These are phyloP conservation scores for Brachyptera putata DNA, from an alignment of 2,888 invertebrate species.

Conservation along the genomic window DNA sequence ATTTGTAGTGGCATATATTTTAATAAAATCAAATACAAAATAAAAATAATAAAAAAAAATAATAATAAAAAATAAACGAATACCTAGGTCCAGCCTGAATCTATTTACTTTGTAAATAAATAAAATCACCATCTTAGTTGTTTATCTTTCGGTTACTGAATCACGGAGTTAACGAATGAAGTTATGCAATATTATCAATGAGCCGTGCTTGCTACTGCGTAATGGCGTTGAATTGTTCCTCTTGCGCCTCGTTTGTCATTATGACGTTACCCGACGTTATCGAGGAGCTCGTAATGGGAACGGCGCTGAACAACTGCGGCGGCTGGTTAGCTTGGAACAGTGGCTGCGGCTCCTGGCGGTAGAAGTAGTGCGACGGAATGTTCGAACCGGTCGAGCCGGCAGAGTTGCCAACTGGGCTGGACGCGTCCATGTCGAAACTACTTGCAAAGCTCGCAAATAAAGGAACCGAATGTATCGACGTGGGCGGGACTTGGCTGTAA, in stretches of 20 bases:
- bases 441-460: slow-evolving; percentile 14
- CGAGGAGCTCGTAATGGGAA: background rate
- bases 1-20: too few species aligned
- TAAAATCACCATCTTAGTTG: too few species aligned
- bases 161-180: too few species aligned
- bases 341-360: slow-evolving; percentile 2
- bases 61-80: too few species aligned
- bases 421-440: background rate
- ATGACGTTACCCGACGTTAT: slow-evolving; percentile 3
- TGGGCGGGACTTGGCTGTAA: slow-evolving; percentile 3
- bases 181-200: background rate
- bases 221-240: background rate
- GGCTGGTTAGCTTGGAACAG: background rate
- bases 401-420: background rate
- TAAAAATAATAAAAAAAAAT: too few species aligned
- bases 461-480: background rate
- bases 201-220: background rate
- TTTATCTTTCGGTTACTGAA: too few species aligned
- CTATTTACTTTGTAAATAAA: too few species aligned
- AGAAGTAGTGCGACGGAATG: slow-evolving; percentile 29
- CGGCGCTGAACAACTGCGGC: slow-evolving; percentile 1
- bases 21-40: too few species aligned
- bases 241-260: background rate
- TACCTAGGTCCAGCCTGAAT: too few species aligned
- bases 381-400: background rate